phyloP scores from a whole-genome alignment of 2,888 invertebrate species.

The Cistogaster globosa region DNA sequence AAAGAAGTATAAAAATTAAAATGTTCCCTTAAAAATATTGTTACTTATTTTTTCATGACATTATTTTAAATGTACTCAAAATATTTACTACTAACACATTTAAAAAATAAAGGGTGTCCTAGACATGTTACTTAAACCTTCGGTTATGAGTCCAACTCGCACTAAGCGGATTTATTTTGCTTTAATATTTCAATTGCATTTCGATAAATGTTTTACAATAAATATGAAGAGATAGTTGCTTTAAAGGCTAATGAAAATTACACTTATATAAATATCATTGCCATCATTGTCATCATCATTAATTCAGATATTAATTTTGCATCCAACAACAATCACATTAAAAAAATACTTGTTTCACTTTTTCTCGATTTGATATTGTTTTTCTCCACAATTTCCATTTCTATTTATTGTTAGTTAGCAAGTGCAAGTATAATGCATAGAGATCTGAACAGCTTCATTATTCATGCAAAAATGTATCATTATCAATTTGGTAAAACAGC shows the following conservation, averaged over 20 bases:
- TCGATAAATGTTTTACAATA: no score
- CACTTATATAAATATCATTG: constrained; percentile 2
- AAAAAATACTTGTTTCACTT: not conserved
- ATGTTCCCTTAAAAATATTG: no score
- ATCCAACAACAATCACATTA: constrained; percentile 43
- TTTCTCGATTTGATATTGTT: not conserved
- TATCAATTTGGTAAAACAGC: constrained; percentile 60
- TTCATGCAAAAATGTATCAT: constrained; percentile 65
- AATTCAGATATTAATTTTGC: constrained; percentile 29
- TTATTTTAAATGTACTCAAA: no score
- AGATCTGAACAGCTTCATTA: constrained; percentile 45
- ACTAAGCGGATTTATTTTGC: no score
- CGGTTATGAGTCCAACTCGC: no score
- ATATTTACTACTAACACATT: no score
- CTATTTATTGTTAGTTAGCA: not conserved
- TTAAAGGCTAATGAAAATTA: not conserved
- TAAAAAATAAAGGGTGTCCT: no score
- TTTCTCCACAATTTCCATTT: not conserved
- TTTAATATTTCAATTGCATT: no score
- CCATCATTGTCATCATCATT: constrained; percentile 38
- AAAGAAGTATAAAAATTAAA: no score
- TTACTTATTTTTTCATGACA: no score
- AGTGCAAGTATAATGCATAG: not conserved
- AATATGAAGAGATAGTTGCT: not conserved
- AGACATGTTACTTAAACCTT: no score